Evolutionary conservation across 2,797 vertebrate species (phyloP).

Genomic region (Premnoplex brunnescens): DNA sequence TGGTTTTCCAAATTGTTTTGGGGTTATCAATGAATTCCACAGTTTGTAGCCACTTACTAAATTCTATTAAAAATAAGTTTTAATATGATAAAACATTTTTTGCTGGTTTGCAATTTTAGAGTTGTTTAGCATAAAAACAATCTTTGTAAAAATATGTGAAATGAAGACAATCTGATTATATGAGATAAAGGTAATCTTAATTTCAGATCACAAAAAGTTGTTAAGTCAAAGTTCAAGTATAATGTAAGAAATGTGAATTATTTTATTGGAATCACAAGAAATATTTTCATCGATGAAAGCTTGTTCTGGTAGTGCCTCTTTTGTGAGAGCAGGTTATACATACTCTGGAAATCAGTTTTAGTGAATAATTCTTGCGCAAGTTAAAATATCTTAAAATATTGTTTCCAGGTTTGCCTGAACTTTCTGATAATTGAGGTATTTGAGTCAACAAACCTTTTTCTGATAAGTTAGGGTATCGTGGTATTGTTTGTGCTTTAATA

Average conservation of each 20-base stretch:
- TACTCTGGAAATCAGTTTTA: not conserved
- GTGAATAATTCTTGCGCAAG: not conserved
- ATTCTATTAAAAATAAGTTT: not conserved
- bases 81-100: not conserved
- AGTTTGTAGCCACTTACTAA: not conserved
- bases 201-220: not conserved
- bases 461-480: not conserved
- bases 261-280: not conserved
- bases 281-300: not conserved
- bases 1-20: not conserved
- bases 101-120: not conserved
- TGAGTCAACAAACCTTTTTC: not conserved
- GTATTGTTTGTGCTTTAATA: not conserved
- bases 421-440: not conserved
- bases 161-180: not conserved
- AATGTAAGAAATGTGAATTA: not conserved
- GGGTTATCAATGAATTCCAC: not conserved
- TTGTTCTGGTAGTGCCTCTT: not conserved
- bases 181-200: not conserved
- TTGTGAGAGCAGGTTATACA: not conserved
- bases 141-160: not conserved
- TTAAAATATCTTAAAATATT: not conserved
- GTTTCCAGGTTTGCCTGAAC: not conserved
- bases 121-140: not conserved
- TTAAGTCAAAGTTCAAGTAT: not conserved